These are phyloP conservation scores for Ctena decussata DNA, from an alignment of 2,888 invertebrate species.

Conservation along the genomic window DNA sequence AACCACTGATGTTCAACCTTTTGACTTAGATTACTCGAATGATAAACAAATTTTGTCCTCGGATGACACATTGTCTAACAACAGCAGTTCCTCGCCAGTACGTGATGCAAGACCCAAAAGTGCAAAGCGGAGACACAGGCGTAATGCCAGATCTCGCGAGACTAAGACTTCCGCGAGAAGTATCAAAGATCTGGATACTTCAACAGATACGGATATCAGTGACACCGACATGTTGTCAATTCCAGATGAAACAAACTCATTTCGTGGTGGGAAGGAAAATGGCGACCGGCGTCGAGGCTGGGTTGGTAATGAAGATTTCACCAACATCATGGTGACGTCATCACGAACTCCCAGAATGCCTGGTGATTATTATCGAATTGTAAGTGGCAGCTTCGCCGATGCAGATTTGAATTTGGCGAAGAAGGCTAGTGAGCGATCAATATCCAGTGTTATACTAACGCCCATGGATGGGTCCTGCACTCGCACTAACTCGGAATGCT, in stretches of 20 bases:
- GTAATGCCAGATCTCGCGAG: background rate
- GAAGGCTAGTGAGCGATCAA: conserved; percentile 81
- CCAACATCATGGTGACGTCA: conserved; percentile 62
- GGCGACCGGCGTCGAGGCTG: conserved; percentile 63
- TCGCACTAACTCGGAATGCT: conserved; percentile 70
- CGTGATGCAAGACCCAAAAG: conserved; percentile 53
- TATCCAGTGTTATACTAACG: conserved; percentile 79
- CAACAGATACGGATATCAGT: conserved; percentile 70
- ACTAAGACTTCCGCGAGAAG: conserved; percentile 45
- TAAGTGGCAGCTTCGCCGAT: conserved; percentile 68
- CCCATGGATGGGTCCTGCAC: conserved; percentile 66
- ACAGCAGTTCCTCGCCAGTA: conserved; percentile 54
- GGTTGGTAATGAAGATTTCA: conserved; percentile 68
- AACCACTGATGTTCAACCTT: conserved; percentile 7
- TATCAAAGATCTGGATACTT: conserved; percentile 67
- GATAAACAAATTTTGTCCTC: conserved; percentile 38
- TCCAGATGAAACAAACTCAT: conserved; percentile 75
- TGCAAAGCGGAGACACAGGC: conserved; percentile 21
- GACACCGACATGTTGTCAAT: conserved; percentile 77
- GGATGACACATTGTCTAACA: conserved; percentile 58
- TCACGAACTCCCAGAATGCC: conserved; percentile 51
- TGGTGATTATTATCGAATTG: conserved; percentile 69
- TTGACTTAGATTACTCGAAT: background rate
- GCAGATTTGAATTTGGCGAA: conserved; percentile 73
- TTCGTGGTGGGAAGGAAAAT: conserved; percentile 39